phyloP scores from a whole-genome alignment of 2,113 vertebrate species.

The Hypocryptadius cinnamomeus region DNA sequence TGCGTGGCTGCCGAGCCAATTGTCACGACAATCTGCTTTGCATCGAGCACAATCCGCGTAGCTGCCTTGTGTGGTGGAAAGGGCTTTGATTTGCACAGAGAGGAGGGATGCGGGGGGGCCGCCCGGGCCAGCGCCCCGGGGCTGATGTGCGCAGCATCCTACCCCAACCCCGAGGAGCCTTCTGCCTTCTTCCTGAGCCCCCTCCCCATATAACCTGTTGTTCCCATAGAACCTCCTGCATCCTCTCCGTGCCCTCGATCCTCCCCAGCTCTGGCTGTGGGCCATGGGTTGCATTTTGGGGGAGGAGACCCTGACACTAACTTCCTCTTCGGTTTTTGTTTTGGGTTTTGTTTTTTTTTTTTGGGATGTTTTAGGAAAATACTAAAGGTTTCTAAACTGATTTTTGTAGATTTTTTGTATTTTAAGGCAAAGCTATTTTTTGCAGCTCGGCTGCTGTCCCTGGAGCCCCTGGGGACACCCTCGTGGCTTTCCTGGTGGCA shows the following conservation, averaged over 20 bases:
- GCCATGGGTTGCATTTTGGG: conserved; percentile 38
- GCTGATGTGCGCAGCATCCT: conserved; percentile 24
- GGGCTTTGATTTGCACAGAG: conserved; percentile 73
- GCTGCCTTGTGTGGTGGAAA: conserved; percentile 66
- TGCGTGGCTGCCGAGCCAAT: neutral
- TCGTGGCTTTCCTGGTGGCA: neutral
- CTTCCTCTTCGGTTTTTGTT: neutral
- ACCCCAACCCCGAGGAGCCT: conserved; percentile 12
- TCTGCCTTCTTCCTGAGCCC: neutral
- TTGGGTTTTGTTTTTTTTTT: neutral
- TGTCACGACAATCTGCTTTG: conserved; percentile 65
- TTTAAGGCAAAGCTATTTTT: conserved; percentile 65
- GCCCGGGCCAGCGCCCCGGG: neutral
- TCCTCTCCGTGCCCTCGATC: neutral
- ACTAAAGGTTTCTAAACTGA: conserved; percentile 65
- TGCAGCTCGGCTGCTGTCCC: conserved; percentile 43
- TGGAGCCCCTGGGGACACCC: neutral
- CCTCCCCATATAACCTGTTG: neutral
- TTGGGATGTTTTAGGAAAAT: conserved; percentile 23
- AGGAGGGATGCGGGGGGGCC: neutral
- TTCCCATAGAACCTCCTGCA: neutral
- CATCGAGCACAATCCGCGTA: conserved; percentile 46
- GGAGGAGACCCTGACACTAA: conserved; percentile 40
- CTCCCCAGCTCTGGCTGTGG: conserved; percentile 14
- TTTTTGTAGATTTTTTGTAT: conserved; percentile 78